Evolutionary conservation across 2,888 invertebrate species (phyloP).

Genomic region (Latrodectus hesperus): DNA sequence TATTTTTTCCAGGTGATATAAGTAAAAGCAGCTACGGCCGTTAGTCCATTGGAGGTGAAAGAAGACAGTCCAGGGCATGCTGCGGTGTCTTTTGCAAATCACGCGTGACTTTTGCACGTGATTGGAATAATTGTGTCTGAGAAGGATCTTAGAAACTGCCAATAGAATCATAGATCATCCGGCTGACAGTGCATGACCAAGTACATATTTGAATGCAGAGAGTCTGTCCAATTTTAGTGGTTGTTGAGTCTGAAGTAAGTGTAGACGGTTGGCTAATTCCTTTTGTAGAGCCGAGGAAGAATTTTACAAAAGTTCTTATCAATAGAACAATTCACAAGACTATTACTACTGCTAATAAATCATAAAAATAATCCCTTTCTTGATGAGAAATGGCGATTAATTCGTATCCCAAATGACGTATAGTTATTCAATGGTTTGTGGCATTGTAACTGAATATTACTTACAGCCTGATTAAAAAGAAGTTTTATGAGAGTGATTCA

Average conservation of each 20-base stretch:
- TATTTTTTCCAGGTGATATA: too few relatives aligned
- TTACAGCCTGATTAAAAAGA: conserved; percentile 28
- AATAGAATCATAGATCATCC: conserved; percentile 57
- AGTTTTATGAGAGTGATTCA: conserved; percentile 7
- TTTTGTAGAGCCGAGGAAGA: conserved; percentile 46
- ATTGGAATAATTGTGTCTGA: conserved; percentile 25
- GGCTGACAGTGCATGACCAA: conserved; percentile 52
- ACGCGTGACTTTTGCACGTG: conserved; percentile 52
- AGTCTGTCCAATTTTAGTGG: conserved; percentile 39
- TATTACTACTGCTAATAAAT: conserved; percentile 45
- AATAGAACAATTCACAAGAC: conserved; percentile 51
- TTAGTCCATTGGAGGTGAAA: not conserved
- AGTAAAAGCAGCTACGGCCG: not conserved
- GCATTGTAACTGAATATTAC: conserved; percentile 37
- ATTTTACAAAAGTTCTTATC: conserved; percentile 32
- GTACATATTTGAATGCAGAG: conserved; percentile 38
- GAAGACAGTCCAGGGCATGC: not conserved
- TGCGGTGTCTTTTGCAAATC: conserved; percentile 45
- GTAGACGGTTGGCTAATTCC: conserved; percentile 49
- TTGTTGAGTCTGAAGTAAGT: conserved; percentile 12
- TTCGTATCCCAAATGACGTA: conserved; percentile 32
- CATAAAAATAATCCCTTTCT: conserved; percentile 31
- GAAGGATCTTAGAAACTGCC: conserved; percentile 30
- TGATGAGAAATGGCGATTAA: conserved; percentile 34
- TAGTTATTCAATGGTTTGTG: conserved; percentile 18